phyloP scores from a whole-genome alignment of 1,140 invertebrate genomes.

The Bicyclus anynana region DNA sequence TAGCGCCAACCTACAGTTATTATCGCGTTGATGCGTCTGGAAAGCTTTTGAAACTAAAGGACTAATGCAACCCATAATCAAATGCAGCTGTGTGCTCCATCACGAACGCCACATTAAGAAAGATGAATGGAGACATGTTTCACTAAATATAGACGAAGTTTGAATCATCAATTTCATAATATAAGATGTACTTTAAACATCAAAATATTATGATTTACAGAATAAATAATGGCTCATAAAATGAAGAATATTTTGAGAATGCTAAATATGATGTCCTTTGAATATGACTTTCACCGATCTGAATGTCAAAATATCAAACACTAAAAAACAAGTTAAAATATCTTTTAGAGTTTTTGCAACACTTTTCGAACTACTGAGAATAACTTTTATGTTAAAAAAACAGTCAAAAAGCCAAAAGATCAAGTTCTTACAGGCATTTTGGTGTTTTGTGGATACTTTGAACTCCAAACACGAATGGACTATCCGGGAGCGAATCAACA shows the following conservation, averaged over 20 bases:
- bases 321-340: neutral
- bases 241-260: neutral
- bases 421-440: slow-evolving; percentile 59
- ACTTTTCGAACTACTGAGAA: neutral
- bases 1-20: slow-evolving; percentile 46
- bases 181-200: neutral
- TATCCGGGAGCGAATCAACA: slow-evolving; percentile 51
- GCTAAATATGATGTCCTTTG: neutral
- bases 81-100: slow-evolving; percentile 4
- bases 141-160: neutral
- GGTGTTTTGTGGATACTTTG: slow-evolving; percentile 20
- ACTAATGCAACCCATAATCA: slow-evolving; percentile 2
- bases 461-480: slow-evolving; percentile 41
- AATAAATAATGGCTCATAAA: no score
- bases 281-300: neutral
- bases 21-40: slow-evolving; percentile 35
- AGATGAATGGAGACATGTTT: neutral
- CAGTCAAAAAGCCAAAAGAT: neutral
- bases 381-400: slow-evolving; percentile 1
- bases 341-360: neutral
- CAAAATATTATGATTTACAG: neutral
- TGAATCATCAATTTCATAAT: neutral
- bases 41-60: slow-evolving; percentile 29
- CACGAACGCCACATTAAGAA: slow-evolving; percentile 7
- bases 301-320: neutral